These are phyloP conservation scores for Ophraella communa DNA, from an alignment of 2,888 invertebrate species.

Conservation along the genomic window DNA sequence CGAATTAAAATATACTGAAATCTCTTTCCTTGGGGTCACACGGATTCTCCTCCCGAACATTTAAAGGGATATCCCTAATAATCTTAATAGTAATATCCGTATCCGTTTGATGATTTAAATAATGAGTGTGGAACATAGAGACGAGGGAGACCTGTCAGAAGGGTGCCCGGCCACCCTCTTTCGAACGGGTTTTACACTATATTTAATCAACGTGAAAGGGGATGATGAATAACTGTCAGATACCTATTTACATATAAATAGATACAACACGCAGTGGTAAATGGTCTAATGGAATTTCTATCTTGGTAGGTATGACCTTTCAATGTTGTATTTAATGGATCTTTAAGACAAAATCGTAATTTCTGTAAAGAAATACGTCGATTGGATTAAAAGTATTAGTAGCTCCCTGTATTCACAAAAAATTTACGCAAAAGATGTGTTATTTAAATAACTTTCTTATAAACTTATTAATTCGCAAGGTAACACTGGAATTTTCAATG, in stretches of 20 bases:
- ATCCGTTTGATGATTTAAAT: constrained; percentile 56
- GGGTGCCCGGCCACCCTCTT: constrained; percentile 36
- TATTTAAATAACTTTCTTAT: too few species aligned
- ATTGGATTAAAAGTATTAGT: too few species aligned
- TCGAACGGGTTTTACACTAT: constrained; percentile 51
- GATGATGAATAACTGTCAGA: constrained; percentile 50
- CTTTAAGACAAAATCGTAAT: too few species aligned
- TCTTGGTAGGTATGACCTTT: too few species aligned
- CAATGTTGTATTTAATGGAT: too few species aligned
- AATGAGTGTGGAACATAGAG: constrained; percentile 47
- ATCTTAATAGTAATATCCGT: constrained; percentile 58
- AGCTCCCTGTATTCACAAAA: too few species aligned
- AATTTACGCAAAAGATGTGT: too few species aligned
- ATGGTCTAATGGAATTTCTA: constrained; percentile 50
- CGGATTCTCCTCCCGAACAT: constrained; percentile 41
- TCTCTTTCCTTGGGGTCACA: constrained; percentile 31
- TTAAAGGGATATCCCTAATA: constrained; percentile 48
- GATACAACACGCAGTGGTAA: constrained; percentile 55
- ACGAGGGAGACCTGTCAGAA: constrained; percentile 42
- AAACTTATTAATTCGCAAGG: too few species aligned
- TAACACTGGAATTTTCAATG: too few species aligned
- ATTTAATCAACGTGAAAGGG: constrained; percentile 52
- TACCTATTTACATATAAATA: constrained; percentile 58
- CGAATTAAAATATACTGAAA: constrained; percentile 30
- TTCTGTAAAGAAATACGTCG: too few species aligned